Base-by-base conservation (phyloP, 2,797 vertebrate genomes). In the Macropus fuliginosus region DNA sequence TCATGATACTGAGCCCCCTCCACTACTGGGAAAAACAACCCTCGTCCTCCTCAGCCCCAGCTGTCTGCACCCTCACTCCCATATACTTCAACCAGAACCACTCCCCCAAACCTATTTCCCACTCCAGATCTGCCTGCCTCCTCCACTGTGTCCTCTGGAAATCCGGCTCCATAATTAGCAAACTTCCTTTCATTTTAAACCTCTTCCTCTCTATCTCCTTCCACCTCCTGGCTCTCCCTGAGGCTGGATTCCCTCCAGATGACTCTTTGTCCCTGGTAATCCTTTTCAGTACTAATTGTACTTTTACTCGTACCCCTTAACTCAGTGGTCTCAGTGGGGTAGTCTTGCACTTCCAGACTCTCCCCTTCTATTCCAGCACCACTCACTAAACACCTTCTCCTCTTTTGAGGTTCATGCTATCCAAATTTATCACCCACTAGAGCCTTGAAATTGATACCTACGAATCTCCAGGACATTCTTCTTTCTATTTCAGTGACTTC, bases 131-230 rank as follows among this genome's bases (percentile, higher is more conserved):
- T 87, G 74, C 21, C 21, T 87, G 21, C 74, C 74, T 87, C 40
- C 21, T 87, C 74, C 8, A 46, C 40, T 46, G 40, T 87, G 40
- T 87, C 74, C 74, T 87, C 21, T 87, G 40, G 74, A 87, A 87
- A 87, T 87, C 40, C 74, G 46, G 40, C 74, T 46, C 40, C 74
- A 87, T 87, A 87, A 46, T 87, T 87, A 87, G 74, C 74, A 27
- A 87, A 87, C 74, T 87, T 87, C 74, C 74, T 87, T 87, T 87
- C 74, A 87, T 87, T 87, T 87, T 46, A 87, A 87, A 87, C 74
- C 74, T 46, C 74, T 87, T 87, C 74, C 74, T 87, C 40, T 87
- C 74, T 46, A 87, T 87, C 40, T 87, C 74, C 74, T 87, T 87
- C 74, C 74, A 87, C 74, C 74, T 87, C 74, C 74, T 87, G 74